Evolutionary conservation across 1,140 invertebrate species (phyloP), one percentile per base, ranked within the genome.

Genomic region (Diuraphis noxia): DNA sequence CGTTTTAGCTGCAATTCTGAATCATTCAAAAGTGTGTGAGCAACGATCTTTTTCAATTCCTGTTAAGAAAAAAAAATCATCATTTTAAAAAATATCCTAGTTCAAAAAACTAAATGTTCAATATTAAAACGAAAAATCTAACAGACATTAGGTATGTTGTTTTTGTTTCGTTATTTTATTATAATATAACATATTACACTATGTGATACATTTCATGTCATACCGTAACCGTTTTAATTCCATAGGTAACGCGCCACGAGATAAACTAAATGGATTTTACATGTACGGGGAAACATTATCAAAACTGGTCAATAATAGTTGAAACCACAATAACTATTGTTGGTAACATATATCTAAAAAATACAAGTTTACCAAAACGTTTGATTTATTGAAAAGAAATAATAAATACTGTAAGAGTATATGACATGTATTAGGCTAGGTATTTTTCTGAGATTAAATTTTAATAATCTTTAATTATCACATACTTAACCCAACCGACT

Each of bases 41-140:
- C 96, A 34, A 96, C 93, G 93, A 96, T 96, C 88, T 95, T 94
- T 93, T 96, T 95, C 94, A 97, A 95, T 93, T 97, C 95, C 96
- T 97, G 92, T 93, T 92, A 92, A 43, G 25, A 40, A 40, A 79
- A 79, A 79, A 36, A 81, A 25, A 38, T 13, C 9, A 23, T 81
- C 79, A 38, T 38, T 82, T 82, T 40, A 41, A 38, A 41, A 40
- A 82, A 82, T 40, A 82, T 82, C 40, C 19, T 17, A 72, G 56
- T 82, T 41, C 25, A 30, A 79, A 79, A 77, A 79, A 36, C 21
- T 25, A 36, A 38, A 81, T 38, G 79, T 1, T 81, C 36, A 38
- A 38, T 36, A 81, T 81, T 82, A 40, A 82, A 40, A 23, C 13
- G 21, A 30, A 41, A 2, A 40, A 49, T 36, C 7, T 0, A 2